These are phyloP conservation scores for Iselma pallidipennis DNA, from an alignment of 2,888 invertebrate genomes.

Conservation along the genomic window DNA sequence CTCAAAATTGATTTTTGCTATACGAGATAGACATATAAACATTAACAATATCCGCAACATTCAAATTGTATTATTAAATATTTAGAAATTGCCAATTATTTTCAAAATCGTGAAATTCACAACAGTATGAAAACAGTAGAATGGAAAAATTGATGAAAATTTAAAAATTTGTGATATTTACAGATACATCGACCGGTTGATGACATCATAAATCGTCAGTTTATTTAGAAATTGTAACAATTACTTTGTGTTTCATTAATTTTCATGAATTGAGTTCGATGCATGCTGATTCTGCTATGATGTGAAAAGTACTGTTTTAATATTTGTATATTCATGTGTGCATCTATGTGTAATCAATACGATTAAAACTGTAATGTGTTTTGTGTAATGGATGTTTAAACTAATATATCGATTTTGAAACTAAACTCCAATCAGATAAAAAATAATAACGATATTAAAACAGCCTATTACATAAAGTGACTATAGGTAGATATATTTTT, in stretches of 20 bases:
- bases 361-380: neutral
- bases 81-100: too few relatives aligned
- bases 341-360: neutral
- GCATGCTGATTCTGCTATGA: neutral
- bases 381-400: neutral
- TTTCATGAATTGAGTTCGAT: neutral
- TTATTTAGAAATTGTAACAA: constrained; percentile 6
- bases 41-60: neutral
- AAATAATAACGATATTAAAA: neutral
- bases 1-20: constrained; percentile 14
- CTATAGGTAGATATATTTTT: too few relatives aligned
- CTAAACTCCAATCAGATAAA: neutral
- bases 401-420: neutral
- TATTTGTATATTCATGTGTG: neutral
- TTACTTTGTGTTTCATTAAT: neutral
- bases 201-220: neutral
- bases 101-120: too few relatives aligned
- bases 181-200: neutral
- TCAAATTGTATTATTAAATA: too few relatives aligned
- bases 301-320: neutral
- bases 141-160: neutral
- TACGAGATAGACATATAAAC: neutral
- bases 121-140: neutral
- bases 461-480: too few relatives aligned
- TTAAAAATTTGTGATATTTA: neutral